Evolutionary conservation across 2,113 vertebrate genomes (phyloP), one percentile per base, ranked within the genome.

Genomic region (Phalacrocorax carbo): DNA sequence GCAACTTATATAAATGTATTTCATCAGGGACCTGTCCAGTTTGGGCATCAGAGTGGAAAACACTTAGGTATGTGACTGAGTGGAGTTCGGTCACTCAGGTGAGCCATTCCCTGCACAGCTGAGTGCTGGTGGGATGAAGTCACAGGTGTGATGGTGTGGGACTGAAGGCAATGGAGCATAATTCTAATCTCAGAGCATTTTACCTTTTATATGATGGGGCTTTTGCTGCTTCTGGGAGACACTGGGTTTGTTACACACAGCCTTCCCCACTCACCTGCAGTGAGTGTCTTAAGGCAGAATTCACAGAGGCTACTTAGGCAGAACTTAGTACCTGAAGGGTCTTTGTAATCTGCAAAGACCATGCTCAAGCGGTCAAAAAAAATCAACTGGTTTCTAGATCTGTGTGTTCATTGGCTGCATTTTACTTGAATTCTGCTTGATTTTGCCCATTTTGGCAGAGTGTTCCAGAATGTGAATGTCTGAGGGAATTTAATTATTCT

Each of bases 31-130:
- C 20, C 16, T 79, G 44, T 49, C 89, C 36, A 72, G 22, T 23
- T 29, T 89, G 84, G 49, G 40, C 0, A 0, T 70, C 40, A 57
- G 73, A 72, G 65, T 69, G 58, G 61, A 81, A 94, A 93, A 60
- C 27, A 42, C 19, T 11, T 61, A 19, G 21, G 22, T 38, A n/a
- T 23, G 34, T n/a, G 76, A 42, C 13, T 26, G 57, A 86, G n/a
- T 1, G 1, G 54, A 36, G 23, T 70, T 46, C 0, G 5, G 27
- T 55, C 36, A 44, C 55, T n/a, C n/a, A 44, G 20, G 27, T 44
- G 66, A 94, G 36, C 13, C 0, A 0, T 40, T 86, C 48, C 46
- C 42, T 34, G 64, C 15, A 27, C 29, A 83, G 60, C 32, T 82
- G 61, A 84, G 27, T 36, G 51, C 69, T 61, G 40, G 46, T 88